Conservation (phyloP, 2,888 invertebrate species). For the Brachyopa scutellaris region DNA sequence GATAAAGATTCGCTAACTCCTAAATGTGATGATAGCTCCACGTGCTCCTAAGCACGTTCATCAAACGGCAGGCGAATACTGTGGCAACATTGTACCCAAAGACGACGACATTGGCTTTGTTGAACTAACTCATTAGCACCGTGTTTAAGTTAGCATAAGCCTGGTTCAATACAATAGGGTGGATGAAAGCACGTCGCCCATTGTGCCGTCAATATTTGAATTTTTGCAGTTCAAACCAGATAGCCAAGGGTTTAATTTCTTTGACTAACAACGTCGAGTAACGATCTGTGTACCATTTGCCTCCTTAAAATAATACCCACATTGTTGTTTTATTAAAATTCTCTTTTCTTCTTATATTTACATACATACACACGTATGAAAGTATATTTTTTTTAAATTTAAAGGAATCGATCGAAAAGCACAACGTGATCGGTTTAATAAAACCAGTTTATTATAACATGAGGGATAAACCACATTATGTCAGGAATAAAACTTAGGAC, state of each 20-base stretch:
- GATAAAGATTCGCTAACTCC: conserved; percentile 10
- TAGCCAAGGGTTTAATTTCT: neutral
- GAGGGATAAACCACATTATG: conserved; percentile 24
- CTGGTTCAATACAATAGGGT: neutral
- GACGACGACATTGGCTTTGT: conserved; percentile 18
- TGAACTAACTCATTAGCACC: conserved; percentile 35
- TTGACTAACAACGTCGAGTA: neutral
- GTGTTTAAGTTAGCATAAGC: conserved; percentile 14
- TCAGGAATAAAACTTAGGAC: conserved; percentile 60
- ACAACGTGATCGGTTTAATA: conserved; percentile 71
- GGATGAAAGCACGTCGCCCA: neutral
- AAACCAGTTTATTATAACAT: conserved; percentile 52
- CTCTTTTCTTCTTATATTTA: conserved; percentile 10
- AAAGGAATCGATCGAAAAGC: conserved; percentile 69
- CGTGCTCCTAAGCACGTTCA: conserved; percentile 48
- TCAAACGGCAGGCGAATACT: conserved; percentile 1
- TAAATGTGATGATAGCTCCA: conserved; percentile 29
- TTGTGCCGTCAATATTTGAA: neutral
- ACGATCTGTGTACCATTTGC: neutral
- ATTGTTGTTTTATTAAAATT: neutral
- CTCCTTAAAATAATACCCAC: no score
- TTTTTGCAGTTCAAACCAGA: conserved; percentile 25
- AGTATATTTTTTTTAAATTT: neutral
- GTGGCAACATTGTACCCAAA: conserved; percentile 14
- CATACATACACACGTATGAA: no score